Conservation (phyloP, 2,797 vertebrate species). For the Paratrypauchen microcephalus region DNA sequence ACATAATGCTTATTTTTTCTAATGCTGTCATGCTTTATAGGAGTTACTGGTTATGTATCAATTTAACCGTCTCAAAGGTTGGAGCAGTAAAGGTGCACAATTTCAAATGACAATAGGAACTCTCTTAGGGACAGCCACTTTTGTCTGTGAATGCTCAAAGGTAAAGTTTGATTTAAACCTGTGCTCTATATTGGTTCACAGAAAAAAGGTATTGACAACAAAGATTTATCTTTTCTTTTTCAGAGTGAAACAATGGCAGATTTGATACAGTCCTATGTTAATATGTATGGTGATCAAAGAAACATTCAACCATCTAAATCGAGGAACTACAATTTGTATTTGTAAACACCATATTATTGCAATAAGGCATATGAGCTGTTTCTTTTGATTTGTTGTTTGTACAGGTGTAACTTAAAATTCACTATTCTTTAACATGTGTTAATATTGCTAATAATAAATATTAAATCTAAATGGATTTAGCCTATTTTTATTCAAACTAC, state of each 20-base stretch:
- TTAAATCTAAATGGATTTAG: not conserved
- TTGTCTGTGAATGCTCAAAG: slow-evolving; percentile 89
- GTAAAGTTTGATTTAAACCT: slow-evolving; percentile 55
- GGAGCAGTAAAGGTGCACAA: slow-evolving; percentile 81
- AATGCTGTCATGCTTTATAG: slow-evolving; percentile 58
- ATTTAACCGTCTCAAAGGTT: slow-evolving; percentile 88
- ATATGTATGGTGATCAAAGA: slow-evolving; percentile 76
- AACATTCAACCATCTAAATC: slow-evolving; percentile 43
- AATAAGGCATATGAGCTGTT: not conserved
- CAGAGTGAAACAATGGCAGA: slow-evolving; percentile 92
- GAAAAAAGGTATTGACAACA: not conserved
- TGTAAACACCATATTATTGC: not conserved
- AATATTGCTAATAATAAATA: not conserved
- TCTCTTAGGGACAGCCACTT: slow-evolving; percentile 75
- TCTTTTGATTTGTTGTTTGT: not conserved
- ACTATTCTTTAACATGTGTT: slow-evolving; percentile 9
- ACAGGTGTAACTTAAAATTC: not conserved
- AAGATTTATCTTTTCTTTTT: slow-evolving; percentile 10
- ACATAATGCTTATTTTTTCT: slow-evolving; percentile 10
- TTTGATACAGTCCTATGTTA: slow-evolving; percentile 86
- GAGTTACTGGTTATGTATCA: slow-evolving; percentile 82
- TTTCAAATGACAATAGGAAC: slow-evolving; percentile 89
- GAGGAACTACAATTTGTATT: slow-evolving; percentile 45
- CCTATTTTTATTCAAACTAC: not conserved
- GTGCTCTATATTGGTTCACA: not conserved